phyloP scores from a whole-genome alignment of 2,888 invertebrate genomes.

The Sinopyrophorus schimmeli region DNA sequence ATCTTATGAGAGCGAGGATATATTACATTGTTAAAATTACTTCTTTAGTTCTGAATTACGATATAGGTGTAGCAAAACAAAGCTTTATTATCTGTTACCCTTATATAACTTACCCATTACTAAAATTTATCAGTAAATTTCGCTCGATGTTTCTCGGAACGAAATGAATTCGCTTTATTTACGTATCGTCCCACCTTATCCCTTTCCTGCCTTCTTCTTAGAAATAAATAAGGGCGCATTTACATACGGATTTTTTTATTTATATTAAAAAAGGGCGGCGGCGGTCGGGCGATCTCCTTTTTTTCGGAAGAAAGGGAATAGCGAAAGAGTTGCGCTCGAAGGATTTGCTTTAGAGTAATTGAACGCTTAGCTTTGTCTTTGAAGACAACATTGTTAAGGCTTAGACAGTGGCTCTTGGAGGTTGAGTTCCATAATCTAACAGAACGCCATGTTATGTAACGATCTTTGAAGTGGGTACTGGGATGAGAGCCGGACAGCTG shows the following conservation, averaged over 20 bases:
- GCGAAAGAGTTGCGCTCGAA: too few species aligned
- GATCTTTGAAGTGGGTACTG: constrained; percentile 32
- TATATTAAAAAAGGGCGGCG: too few species aligned
- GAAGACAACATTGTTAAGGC: constrained; percentile 23
- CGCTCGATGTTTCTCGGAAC: too few species aligned
- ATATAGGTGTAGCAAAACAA: constrained; percentile 17
- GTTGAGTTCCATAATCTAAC: constrained; percentile 22
- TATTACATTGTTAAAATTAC: constrained; percentile 33
- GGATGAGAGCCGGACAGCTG: constrained; percentile 50
- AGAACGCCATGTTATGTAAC: constrained; percentile 23
- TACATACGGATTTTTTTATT: too few species aligned
- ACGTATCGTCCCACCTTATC: too few species aligned
- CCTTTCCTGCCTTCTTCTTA: too few species aligned
- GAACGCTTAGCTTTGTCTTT: constrained; percentile 22
- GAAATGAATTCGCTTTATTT: too few species aligned
- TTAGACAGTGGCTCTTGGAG: constrained; percentile 19
- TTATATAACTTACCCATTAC: neutral
- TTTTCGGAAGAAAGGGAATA: too few species aligned
- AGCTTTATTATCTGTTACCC: constrained; percentile 19
- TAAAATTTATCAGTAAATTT: too few species aligned
- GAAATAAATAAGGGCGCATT: too few species aligned
- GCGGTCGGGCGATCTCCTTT: too few species aligned
- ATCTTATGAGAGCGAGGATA: constrained; percentile 37
- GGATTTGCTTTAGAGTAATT: constrained; percentile 9
- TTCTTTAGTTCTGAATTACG: constrained; percentile 30